Evolutionary conservation across 2,888 invertebrate genomes (phyloP).

Genomic region (Polymixis lichenea): DNA sequence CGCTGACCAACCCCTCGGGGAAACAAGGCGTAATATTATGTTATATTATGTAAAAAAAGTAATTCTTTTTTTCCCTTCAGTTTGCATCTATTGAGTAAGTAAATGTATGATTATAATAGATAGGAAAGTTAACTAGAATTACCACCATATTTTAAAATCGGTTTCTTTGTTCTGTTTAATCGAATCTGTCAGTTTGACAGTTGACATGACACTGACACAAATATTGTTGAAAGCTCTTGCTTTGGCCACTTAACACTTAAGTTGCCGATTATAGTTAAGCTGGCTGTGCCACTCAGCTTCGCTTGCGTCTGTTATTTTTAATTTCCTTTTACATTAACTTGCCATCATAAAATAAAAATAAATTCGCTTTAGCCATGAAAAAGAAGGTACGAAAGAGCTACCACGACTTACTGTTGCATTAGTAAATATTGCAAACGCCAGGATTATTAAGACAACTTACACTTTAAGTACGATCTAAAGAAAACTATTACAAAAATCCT

Average conservation of each 20-base stretch:
- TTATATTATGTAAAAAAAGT: too few relatives aligned
- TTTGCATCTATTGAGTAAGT: neutral
- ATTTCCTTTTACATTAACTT: neutral
- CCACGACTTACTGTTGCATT: neutral
- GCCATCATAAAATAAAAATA: neutral
- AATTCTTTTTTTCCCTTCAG: neutral
- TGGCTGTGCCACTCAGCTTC: neutral
- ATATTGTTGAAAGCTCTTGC: conserved; percentile 30
- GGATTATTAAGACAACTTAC: neutral
- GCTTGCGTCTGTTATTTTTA: neutral
- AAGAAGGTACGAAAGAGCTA: neutral
- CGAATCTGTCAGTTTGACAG: conserved; percentile 49
- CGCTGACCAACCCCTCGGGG: too few relatives aligned
- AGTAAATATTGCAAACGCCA: neutral
- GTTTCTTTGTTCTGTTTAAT: conserved; percentile 43
- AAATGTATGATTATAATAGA: neutral
- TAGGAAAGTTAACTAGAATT: conserved; percentile 14
- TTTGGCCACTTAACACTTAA: neutral
- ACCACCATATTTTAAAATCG: conserved; percentile 1
- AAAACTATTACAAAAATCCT: neutral
- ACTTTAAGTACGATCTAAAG: neutral
- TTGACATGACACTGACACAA: conserved; percentile 44
- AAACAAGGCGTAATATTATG: too few relatives aligned
- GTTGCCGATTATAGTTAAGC: neutral
- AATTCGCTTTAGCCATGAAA: too few relatives aligned